Evolutionary conservation across 2,113 vertebrate species (phyloP).

Genomic region (Forbesichthys papilliferus): DNA sequence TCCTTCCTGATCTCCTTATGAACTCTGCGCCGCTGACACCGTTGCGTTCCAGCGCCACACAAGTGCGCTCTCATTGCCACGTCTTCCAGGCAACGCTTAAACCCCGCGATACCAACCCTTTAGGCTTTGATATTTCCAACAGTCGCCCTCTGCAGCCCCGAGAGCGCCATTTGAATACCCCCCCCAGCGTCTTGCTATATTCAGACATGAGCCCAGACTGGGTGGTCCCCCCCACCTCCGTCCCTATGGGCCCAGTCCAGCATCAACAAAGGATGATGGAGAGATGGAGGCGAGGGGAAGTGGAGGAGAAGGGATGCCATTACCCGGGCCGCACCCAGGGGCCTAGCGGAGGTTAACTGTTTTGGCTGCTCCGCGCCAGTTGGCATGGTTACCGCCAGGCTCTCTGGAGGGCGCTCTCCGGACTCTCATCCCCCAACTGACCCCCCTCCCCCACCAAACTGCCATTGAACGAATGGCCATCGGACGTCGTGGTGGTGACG

Average conservation of each 20-base stretch:
- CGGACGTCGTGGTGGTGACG: slow-evolving; percentile 25
- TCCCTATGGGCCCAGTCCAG: slow-evolving; percentile 39
- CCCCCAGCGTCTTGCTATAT: slow-evolving; percentile 24
- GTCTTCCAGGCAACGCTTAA: slow-evolving; percentile 48
- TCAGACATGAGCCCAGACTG: slow-evolving; percentile 35
- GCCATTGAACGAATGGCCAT: slow-evolving; percentile 55
- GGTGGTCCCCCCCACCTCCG: slow-evolving; percentile 27
- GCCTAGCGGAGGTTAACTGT: slow-evolving; percentile 71
- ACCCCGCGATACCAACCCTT: slow-evolving; percentile 54
- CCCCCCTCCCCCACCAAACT: slow-evolving; percentile 39
- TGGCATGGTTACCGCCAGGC: slow-evolving; percentile 66
- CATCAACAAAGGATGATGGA: slow-evolving; percentile 48
- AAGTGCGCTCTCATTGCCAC: slow-evolving; percentile 55
- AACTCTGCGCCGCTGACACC: slow-evolving; percentile 34
- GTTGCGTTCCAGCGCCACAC: slow-evolving; percentile 40
- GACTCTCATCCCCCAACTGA: slow-evolving; percentile 13
- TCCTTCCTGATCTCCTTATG: slow-evolving; percentile 40
- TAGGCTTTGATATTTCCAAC: slow-evolving; percentile 64
- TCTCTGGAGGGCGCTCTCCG: slow-evolving; percentile 50
- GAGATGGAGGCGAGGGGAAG: slow-evolving; percentile 43
- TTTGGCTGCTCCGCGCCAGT: slow-evolving; percentile 60
- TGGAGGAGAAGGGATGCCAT: slow-evolving; percentile 59
- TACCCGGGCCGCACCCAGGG: slow-evolving; percentile 58
- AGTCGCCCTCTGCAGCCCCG: slow-evolving; percentile 20
- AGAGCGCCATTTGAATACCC: slow-evolving; percentile 54